Base-by-base conservation (phyloP, 2,797 vertebrate genomes). In the Lateolabrax maculatus region DNA sequence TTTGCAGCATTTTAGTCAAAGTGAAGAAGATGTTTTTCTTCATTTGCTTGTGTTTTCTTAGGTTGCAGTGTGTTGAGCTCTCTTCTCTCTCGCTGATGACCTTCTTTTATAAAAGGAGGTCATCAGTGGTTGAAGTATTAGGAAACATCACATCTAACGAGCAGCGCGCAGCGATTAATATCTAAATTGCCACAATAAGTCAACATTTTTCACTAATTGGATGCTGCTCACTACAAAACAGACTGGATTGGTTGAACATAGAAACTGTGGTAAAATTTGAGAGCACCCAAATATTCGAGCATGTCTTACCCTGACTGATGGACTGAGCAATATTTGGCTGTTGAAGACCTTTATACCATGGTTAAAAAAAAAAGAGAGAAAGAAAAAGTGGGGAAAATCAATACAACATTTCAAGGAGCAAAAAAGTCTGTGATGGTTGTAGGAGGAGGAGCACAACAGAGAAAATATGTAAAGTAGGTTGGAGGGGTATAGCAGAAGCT, bases 321-420 rank as follows among this genome's bases (percentile, higher is more conserved):
- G 18, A 49, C 62, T 31, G 29, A 25, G 13, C 11, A 16, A 12
- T 16, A 41, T 53, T 39, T 52, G 23, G 9, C 25, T 43, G 39
- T 71, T 60, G 31, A 56, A 36, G 15, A 48, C 10, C 18, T 61
- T 61, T 41, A 34, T 15, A 39, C 15, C 25, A 51, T 31, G n/a
- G 43, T 41, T 15, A 39, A n/a, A 25, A 37, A 55, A 48, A 5
- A 48, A n/a, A n/a, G n/a, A n/a, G n/a, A n/a, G n/a, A 51, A 8
- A 12, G n/a, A 51, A 21, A 70, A 48, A 11, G 19, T 68, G 57
- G 4, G 31, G 18, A 63, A 57, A 56, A 44, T 51, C 31, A 69
- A 64, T 61, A 36, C 4, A 36, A 15, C 49, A 25, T 71, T 46
- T 5, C 19, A 67, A 49, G n/a, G 18, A 34, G n/a, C 10, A 48